Evolutionary conservation across 2,888 invertebrate species (phyloP).

Genomic region (Oscheius sp.): DNA sequence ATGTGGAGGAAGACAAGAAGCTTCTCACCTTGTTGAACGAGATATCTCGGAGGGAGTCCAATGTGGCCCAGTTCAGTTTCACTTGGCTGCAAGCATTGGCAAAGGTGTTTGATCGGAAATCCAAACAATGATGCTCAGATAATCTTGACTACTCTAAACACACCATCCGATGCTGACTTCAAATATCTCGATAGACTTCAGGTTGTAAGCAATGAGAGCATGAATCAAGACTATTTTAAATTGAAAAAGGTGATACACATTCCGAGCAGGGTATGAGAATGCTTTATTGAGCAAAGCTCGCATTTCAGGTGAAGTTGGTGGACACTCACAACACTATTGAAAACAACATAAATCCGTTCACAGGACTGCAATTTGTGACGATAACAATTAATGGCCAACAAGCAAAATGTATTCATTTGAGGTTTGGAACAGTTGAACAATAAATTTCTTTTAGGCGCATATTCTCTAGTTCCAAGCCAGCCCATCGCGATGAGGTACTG

Average conservation of each 20-base stretch:
- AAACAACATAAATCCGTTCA: neutral
- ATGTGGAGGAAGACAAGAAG: neutral
- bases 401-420: conserved; percentile 1
- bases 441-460: too few relatives aligned
- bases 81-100: neutral
- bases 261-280: neutral
- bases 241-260: conserved; percentile 14
- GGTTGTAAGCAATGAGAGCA: neutral
- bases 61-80: conserved; percentile 17
- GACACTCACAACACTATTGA: conserved; percentile 21
- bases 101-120: neutral
- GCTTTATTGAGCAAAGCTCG: neutral
- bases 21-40: neutral
- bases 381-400: neutral
- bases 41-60: neutral
- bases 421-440: neutral
- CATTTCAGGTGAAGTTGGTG: conserved; percentile 13
- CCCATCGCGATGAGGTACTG: too few relatives aligned
- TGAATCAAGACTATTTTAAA: neutral
- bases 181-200: neutral
- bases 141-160: neutral
- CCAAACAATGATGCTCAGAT: neutral
- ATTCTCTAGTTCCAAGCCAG: too few relatives aligned
- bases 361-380: neutral
- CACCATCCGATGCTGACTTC: conserved; percentile 12